phyloP scores from a whole-genome alignment of 2,797 vertebrate species.

The Bradypus variegatus region DNA sequence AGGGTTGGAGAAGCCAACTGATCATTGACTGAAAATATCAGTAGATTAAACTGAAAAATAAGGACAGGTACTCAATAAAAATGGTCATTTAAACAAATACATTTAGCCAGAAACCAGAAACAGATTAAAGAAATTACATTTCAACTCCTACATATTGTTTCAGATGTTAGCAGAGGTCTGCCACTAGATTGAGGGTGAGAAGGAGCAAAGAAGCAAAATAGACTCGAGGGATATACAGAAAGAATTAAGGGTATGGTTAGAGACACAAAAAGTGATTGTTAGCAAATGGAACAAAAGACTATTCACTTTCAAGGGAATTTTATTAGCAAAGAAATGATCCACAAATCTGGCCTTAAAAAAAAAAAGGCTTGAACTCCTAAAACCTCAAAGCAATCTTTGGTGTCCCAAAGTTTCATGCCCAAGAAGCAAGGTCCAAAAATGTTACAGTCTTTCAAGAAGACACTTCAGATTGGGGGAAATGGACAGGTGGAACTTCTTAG shows the following conservation, averaged over 20 bases:
- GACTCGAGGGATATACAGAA: background rate
- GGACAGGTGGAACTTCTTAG: background rate
- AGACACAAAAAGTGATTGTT: background rate
- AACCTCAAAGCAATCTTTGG: background rate
- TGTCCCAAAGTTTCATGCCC: background rate
- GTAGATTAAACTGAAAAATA: background rate
- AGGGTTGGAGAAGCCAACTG: background rate
- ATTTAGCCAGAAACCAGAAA: background rate
- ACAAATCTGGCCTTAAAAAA: background rate
- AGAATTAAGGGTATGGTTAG: background rate
- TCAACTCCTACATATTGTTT: background rate
- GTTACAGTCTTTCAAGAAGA: background rate
- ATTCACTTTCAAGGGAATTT: background rate
- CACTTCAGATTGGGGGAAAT: background rate
- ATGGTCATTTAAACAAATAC: conserved; percentile 26
- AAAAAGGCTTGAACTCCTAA: background rate
- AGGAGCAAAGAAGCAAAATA: background rate
- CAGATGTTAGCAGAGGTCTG: background rate
- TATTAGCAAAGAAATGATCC: background rate
- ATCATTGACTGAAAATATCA: background rate
- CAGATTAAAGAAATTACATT: background rate
- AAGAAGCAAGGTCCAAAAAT: background rate
- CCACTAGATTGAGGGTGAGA: background rate
- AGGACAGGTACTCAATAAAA: background rate
- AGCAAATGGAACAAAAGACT: background rate